phyloP scores from a whole-genome alignment of 2,113 vertebrate genomes.

The Corynorhinus townsendii region DNA sequence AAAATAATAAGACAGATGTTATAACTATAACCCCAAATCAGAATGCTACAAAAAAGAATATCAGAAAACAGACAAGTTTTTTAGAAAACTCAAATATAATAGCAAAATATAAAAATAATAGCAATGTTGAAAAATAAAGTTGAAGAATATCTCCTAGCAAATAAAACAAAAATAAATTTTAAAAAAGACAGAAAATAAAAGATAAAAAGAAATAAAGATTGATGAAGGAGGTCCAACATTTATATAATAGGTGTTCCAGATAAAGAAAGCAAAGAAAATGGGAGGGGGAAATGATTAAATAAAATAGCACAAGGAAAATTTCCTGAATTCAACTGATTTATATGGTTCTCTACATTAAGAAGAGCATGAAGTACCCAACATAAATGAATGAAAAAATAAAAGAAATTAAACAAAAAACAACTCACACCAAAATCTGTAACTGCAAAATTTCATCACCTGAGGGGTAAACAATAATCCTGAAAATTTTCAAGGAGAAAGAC shows the following conservation, averaged over 20 bases:
- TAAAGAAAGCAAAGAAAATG: not conserved
- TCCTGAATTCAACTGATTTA: not conserved
- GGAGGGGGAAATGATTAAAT: not conserved
- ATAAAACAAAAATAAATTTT: not conserved
- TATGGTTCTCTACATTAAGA: not conserved
- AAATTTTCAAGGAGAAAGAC: not conserved
- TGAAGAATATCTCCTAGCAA: not conserved
- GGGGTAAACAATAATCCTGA: not conserved
- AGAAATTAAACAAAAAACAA: not conserved
- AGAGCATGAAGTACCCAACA: not conserved
- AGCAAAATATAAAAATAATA: not conserved
- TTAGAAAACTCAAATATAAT: not conserved
- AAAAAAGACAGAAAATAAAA: not conserved
- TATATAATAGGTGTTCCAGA: not conserved
- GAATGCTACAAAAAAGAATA: not conserved
- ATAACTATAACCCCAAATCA: not conserved
- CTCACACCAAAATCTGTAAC: not conserved
- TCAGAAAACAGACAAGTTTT: not conserved
- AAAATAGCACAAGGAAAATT: not conserved
- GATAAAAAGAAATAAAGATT: not conserved
- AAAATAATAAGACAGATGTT: not conserved
- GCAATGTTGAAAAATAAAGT: not conserved
- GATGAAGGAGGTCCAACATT: not conserved
- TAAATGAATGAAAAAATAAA: not conserved
- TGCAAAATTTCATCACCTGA: not conserved